Conservation (phyloP, 2,888 invertebrate species). For the Hyposoter didymator region DNA sequence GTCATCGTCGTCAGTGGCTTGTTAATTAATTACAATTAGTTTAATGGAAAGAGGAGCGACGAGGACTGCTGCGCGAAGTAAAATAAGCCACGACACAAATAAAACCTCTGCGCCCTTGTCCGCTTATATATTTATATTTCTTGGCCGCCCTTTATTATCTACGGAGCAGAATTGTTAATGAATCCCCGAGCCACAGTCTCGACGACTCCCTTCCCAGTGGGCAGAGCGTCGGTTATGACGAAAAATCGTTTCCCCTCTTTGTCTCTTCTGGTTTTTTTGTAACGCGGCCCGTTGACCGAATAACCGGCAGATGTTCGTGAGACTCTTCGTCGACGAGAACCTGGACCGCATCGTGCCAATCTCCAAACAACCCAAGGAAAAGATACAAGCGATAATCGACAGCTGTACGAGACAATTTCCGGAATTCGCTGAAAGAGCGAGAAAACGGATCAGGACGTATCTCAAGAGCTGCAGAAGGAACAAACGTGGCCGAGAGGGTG, state of each 20-base stretch:
- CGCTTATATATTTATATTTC: neutral
- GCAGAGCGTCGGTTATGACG: slow-evolving; percentile 11
- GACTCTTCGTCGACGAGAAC: slow-evolving; percentile 98
- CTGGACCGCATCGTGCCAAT: slow-evolving; percentile 98
- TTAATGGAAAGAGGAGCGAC: slow-evolving; percentile 78
- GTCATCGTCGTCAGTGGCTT: slow-evolving; percentile 69
- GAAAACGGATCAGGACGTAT: slow-evolving; percentile 97
- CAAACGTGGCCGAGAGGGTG: slow-evolving; percentile 94
- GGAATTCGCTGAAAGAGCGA: slow-evolving; percentile 97
- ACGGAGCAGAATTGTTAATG: slow-evolving; percentile 61
- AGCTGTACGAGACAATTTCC: slow-evolving; percentile 98
- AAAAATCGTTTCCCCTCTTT: slow-evolving; percentile 42
- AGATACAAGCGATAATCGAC: slow-evolving; percentile 98
- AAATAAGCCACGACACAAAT: slow-evolving; percentile 42
- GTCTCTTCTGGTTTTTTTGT: slow-evolving; percentile 40
- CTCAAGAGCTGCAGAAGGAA: slow-evolving; percentile 97
- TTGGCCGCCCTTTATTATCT: slow-evolving; percentile 33
- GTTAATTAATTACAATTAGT: slow-evolving; percentile 84
- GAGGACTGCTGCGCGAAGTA: slow-evolving; percentile 41
- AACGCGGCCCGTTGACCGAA: slow-evolving; percentile 56
- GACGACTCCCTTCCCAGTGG: slow-evolving; percentile 35
- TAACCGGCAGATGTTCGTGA: slow-evolving; percentile 96
- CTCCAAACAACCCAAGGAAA: slow-evolving; percentile 98
- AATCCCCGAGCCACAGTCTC: slow-evolving; percentile 37
- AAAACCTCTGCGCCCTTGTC: neutral